Evolutionary conservation across 37 sponge, comb jelly and placozoan species (phyloP), one percentile per base, ranked within the genome.

Genomic region (Crambe crambe): DNA sequence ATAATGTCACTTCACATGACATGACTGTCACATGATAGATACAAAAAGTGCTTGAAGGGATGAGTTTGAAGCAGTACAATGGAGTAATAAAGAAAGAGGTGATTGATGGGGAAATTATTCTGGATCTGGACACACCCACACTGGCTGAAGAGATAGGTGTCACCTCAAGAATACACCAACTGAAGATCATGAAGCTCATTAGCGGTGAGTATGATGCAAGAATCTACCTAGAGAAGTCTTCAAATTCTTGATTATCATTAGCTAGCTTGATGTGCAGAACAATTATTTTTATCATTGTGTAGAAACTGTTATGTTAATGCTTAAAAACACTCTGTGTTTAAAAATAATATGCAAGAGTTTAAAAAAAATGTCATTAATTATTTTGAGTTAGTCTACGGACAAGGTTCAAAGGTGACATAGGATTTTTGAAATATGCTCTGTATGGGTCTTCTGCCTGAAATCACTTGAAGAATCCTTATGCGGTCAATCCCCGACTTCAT

Each of bases 111-210:
- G 37, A 44, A 29, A 68, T 79, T 17, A 17, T 79, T 67, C 36
- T 79, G 47, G 69, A 79, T 32, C n/a, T 79, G 43, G 69, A 67
- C 37, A 43, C 22, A 56, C 56, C 32, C 20, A 40, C 65, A 0
- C 70, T 79, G 25, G 34, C 66, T 12, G 6, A 47, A 3, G 70
- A 79, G 18, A 66, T 79, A 3, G 37, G 40, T 9, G 69, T 79
- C 35, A 79, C 18, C 0, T 79, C 80, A 30, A 2, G 32, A 26
- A 58, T 73, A 38, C 63, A 73, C 34, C 15, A 74, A 3, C 15
- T 82, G 34, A 72, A 73, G 41, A 21, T 82, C 42, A 72, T 82
- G 44, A 72, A 63, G 56, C 39, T 82, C 22, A 73, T 82, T 30
- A 25, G 35, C 2, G 82, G 82, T 20, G 22, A 38, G 10, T 61